Evolutionary conservation across 2,888 invertebrate species (phyloP).

Genomic region (Pachydiplax longipennis): DNA sequence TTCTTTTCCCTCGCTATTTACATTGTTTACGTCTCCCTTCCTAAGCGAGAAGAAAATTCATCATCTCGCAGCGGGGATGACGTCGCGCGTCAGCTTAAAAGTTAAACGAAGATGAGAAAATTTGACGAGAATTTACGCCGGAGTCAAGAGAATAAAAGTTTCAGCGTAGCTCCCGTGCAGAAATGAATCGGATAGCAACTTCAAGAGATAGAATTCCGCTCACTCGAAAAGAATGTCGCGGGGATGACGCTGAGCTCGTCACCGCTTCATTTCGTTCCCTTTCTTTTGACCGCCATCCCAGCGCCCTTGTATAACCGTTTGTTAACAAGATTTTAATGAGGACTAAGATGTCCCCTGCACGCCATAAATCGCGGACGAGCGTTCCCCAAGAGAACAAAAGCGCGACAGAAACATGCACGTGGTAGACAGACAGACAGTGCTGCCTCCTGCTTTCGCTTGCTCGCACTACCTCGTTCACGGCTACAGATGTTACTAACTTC

Average conservation of each 20-base stretch:
- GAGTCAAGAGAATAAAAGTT: no score
- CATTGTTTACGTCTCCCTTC: no score
- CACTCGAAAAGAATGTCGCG: neutral
- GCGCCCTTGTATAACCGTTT: neutral
- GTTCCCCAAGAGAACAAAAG: neutral
- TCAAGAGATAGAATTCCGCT: neutral
- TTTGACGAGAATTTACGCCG: no score
- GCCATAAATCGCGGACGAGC: neutral
- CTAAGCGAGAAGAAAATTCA: no score
- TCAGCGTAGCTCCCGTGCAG: no score
- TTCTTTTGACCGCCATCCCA: neutral
- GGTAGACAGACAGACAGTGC: neutral
- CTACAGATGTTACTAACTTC: neutral
- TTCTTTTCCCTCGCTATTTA: no score
- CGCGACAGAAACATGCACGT: neutral
- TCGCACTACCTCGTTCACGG: neutral
- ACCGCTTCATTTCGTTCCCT: neutral
- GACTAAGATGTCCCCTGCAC: neutral
- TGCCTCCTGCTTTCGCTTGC: neutral
- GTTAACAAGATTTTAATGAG: slow-evolving; percentile 1
- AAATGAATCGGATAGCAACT: no score
- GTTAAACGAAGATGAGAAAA: no score
- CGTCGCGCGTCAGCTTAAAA: no score
- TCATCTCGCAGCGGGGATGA: no score
- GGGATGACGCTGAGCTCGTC: neutral